These are phyloP conservation scores for Lordiphosa mommai DNA, from an alignment of 1,140 invertebrate species.

Conservation along the genomic window DNA sequence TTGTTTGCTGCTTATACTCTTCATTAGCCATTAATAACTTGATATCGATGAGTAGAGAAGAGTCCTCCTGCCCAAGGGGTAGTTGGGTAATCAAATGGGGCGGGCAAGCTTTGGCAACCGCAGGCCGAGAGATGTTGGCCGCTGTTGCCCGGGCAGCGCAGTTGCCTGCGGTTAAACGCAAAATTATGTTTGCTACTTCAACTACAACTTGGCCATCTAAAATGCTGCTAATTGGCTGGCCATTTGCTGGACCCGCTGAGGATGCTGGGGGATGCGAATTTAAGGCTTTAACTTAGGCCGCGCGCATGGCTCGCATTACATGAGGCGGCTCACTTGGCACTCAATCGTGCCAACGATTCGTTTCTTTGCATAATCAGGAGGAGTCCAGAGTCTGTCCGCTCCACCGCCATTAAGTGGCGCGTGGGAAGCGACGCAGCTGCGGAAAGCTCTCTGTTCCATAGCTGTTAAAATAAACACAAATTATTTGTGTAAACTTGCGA, in stretches of 20 bases:
- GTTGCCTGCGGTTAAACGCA: slow-evolving; percentile 57
- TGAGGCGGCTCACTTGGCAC: slow-evolving; percentile 22
- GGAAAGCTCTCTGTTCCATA: slow-evolving; percentile 20
- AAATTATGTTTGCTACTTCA: slow-evolving; percentile 51
- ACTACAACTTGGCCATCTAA: slow-evolving; percentile 6
- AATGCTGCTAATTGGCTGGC: slow-evolving; percentile 54
- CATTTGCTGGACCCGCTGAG: slow-evolving; percentile 12
- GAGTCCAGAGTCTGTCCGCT: slow-evolving; percentile 4
- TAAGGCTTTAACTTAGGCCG: slow-evolving; percentile 60
- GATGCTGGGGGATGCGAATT: slow-evolving; percentile 26
- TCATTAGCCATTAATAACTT: slow-evolving; percentile 76
- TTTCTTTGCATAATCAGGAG: slow-evolving; percentile 69
- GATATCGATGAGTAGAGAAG: slow-evolving; percentile 57
- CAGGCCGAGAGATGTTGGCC: slow-evolving; percentile 28
- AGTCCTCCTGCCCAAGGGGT: slow-evolving; percentile 8
- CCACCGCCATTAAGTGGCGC: slow-evolving; percentile 56
- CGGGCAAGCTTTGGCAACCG: slow-evolving; percentile 21
- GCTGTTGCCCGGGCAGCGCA: slow-evolving; percentile 23
- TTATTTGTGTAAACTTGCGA: slow-evolving; percentile 75
- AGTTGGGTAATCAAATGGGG: slow-evolving; percentile 4
- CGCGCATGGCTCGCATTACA: slow-evolving; percentile 30
- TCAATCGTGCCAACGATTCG: slow-evolving; percentile 40
- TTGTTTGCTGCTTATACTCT: slow-evolving; percentile 21
- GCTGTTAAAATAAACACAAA: slow-evolving; percentile 77
- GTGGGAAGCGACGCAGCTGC: slow-evolving; percentile 56